A percentile compares a stretch with the other conserved stretches of the same genome.
phyloP scores from a whole-genome alignment of 35 echinoderm and acorn worm genomes.

The Apostichopus californicus region DNA sequence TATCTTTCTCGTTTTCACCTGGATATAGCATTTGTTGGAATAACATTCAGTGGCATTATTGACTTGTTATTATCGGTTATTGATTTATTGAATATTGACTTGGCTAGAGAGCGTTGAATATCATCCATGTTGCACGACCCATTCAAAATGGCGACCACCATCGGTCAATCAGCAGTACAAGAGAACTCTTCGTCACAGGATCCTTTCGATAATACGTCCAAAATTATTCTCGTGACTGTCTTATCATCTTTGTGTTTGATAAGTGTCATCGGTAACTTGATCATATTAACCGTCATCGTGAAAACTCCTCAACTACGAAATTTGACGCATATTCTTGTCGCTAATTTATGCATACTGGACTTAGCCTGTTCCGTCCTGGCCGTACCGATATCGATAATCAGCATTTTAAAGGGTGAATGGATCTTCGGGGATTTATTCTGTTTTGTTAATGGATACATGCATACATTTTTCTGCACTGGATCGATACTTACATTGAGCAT shows the following conservation, averaged over 20 bases:
- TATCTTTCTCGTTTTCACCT: too few relatives aligned
- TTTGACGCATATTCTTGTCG: slow-evolving; percentile 76
- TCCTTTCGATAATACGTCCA: background rate
- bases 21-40: too few relatives aligned
- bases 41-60: too few relatives aligned
- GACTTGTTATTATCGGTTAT: too few relatives aligned
- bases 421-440: slow-evolving; percentile 73
- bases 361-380: slow-evolving; percentile 64
- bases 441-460: slow-evolving; percentile 73
- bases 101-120: too few relatives aligned
- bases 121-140: background rate
- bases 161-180: background rate
- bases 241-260: background rate
- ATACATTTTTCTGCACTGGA: slow-evolving; percentile 71
- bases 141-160: background rate
- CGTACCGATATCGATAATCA: slow-evolving; percentile 74
- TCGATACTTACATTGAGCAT: slow-evolving; percentile 74
- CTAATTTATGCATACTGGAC: slow-evolving; percentile 79
- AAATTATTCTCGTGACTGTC: background rate
- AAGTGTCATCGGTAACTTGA: slow-evolving; percentile 54
- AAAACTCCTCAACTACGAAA: slow-evolving; percentile 79
- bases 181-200: background rate
- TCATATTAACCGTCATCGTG: slow-evolving; percentile 63
- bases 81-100: too few relatives aligned
- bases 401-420: slow-evolving; percentile 64